Percentiles rank a stretch among this genome's conserved stretches.
phyloP scores from a whole-genome alignment of 2,797 vertebrate genomes.

The Macrochelys suwanniensis region DNA sequence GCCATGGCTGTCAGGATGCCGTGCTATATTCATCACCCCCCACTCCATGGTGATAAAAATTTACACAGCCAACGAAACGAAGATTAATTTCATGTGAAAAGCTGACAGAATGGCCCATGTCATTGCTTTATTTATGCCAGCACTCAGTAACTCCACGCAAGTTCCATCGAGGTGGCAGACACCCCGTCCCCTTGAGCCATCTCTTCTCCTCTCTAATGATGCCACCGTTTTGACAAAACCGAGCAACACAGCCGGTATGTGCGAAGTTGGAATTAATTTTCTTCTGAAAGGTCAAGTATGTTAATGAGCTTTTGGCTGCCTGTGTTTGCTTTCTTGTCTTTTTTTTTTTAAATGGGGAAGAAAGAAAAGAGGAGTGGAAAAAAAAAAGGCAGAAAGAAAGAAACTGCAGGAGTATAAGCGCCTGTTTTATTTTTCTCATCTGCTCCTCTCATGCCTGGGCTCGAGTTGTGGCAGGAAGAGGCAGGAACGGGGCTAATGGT shows the following conservation, averaged over 20 bases:
- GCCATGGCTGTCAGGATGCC: slow-evolving; percentile 79
- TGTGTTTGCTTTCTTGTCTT: neutral
- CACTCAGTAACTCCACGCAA: slow-evolving; percentile 79
- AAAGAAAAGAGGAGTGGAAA: neutral
- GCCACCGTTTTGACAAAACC: slow-evolving; percentile 83
- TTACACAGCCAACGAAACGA: slow-evolving; percentile 82
- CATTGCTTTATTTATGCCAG: slow-evolving; percentile 82
- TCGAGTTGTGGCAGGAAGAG: neutral
- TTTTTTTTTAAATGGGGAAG: neutral
- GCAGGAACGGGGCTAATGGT: slow-evolving; percentile 12
- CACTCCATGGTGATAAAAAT: slow-evolving; percentile 77
- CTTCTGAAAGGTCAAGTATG: slow-evolving; percentile 81
- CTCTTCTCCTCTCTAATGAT: slow-evolving; percentile 83
- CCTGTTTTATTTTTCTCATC: neutral
- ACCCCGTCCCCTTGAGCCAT: slow-evolving; percentile 81
- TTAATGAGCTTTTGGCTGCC: slow-evolving; percentile 79
- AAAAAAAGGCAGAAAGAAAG: slow-evolving; percentile 20
- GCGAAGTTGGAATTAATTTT: slow-evolving; percentile 87
- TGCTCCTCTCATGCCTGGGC: slow-evolving; percentile 1
- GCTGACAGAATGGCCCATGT: slow-evolving; percentile 88
- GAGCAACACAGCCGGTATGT: slow-evolving; percentile 81
- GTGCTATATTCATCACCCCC: slow-evolving; percentile 74
- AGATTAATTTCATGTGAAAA: slow-evolving; percentile 95
- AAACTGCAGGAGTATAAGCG: neutral
- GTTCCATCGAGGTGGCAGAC: slow-evolving; percentile 85